phyloP scores from a whole-genome alignment of 2,888 invertebrate species.

The Nemurella pictetii region DNA sequence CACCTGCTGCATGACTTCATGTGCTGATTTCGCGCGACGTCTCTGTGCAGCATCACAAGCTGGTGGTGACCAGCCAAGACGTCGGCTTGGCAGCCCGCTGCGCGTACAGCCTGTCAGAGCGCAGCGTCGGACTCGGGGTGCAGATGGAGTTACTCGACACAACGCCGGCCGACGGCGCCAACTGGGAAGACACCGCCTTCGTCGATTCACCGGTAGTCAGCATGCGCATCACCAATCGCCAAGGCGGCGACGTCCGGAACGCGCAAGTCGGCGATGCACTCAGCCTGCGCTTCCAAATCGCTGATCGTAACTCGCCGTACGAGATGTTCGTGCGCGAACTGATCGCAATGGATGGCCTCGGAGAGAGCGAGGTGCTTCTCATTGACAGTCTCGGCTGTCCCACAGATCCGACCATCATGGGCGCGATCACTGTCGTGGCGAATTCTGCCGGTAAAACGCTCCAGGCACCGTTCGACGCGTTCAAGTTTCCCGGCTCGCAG shows the following conservation, averaged over 20 bases:
- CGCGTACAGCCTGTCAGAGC: constrained; percentile 53
- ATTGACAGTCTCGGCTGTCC: constrained; percentile 54
- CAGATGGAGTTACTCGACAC: constrained; percentile 48
- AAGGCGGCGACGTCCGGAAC: constrained; percentile 51
- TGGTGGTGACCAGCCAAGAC: constrained; percentile 54
- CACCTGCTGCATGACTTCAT: not conserved
- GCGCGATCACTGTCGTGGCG: constrained; percentile 46
- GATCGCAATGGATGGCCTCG: constrained; percentile 54
- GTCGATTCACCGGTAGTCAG: constrained; percentile 55
- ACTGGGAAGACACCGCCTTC: constrained; percentile 50
- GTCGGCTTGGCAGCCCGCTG: constrained; percentile 54
- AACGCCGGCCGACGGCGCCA: constrained; percentile 47
- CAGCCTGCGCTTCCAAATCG: constrained; percentile 53
- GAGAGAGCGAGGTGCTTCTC: constrained; percentile 53
- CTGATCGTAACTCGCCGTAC: constrained; percentile 52
- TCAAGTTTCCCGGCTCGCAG: constrained; percentile 53
- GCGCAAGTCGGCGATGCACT: constrained; percentile 56
- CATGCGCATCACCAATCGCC: constrained; percentile 53
- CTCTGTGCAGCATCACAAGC: constrained; percentile 50
- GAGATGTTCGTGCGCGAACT: constrained; percentile 56
- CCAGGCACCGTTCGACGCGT: constrained; percentile 52
- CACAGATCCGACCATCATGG: constrained; percentile 53
- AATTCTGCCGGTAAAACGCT: constrained; percentile 44
- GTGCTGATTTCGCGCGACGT: not conserved
- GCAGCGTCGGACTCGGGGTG: constrained; percentile 52